Percentiles rank a stretch among this genome's conserved stretches.
phyloP scores from a whole-genome alignment of 2,797 vertebrate genomes.

The Adrianichthys oophorus region DNA sequence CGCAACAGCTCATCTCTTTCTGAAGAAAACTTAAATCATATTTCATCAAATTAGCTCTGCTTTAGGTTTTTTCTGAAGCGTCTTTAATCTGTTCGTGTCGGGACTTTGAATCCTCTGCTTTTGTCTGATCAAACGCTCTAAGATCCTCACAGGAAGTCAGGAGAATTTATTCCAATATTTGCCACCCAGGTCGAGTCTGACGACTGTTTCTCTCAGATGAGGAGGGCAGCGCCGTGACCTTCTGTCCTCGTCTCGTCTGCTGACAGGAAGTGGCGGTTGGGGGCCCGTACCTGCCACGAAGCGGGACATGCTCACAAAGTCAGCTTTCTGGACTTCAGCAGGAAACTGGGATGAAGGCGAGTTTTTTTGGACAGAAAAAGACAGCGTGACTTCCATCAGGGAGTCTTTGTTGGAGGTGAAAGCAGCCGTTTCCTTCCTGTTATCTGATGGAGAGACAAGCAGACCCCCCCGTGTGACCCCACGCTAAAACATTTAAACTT shows the following conservation, averaged over 20 bases:
- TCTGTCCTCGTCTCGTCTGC: slow-evolving; percentile 56
- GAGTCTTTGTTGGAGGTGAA: slow-evolving; percentile 54
- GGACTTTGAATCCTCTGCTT: too few relatives aligned
- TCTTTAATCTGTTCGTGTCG: too few relatives aligned
- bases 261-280: slow-evolving; percentile 50
- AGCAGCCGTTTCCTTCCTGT: slow-evolving; percentile 37
- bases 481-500: neutral
- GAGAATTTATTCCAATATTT: slow-evolving; percentile 29
- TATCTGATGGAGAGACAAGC: slow-evolving; percentile 52
- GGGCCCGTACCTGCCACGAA: slow-evolving; percentile 60
- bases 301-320: slow-evolving; percentile 64
- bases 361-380: slow-evolving; percentile 23
- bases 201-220: slow-evolving; percentile 31
- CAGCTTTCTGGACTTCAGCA: slow-evolving; percentile 38
- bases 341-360: slow-evolving; percentile 15
- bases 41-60: too few relatives aligned
- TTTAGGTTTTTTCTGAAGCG: too few relatives aligned
- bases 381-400: slow-evolving; percentile 46
- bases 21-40: too few relatives aligned
- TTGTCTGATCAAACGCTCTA: too few relatives aligned
- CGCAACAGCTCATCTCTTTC: too few relatives aligned
- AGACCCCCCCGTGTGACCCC: slow-evolving; percentile 3
- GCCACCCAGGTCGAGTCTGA: slow-evolving; percentile 22
- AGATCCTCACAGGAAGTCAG: neutral
- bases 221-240: slow-evolving; percentile 34